Conservation (phyloP, 2,888 invertebrate genomes). For the Quadriops clusia region DNA sequence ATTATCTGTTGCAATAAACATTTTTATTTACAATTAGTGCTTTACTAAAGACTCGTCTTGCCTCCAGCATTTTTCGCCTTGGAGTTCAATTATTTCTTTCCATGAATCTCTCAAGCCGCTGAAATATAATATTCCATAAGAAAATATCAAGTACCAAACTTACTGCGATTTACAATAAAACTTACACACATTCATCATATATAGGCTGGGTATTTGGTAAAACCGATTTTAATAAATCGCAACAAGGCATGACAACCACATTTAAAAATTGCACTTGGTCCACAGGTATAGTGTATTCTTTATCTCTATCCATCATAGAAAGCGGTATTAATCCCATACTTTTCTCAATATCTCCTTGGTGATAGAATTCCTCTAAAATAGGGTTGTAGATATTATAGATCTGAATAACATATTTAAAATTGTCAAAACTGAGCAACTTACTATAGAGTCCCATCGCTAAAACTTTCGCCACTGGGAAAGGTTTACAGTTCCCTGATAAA, state of each 20-base stretch:
- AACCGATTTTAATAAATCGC: conserved; percentile 40
- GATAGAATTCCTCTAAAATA: conserved; percentile 30
- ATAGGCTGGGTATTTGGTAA: conserved; percentile 44
- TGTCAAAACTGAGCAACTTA: conserved; percentile 27
- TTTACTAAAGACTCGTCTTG: conserved; percentile 39
- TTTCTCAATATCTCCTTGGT: conserved; percentile 49
- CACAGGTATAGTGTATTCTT: conserved; percentile 44
- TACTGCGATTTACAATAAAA: conserved; percentile 6
- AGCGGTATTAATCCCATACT: conserved; percentile 46
- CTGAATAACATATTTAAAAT: neutral
- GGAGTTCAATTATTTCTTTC: conserved; percentile 46
- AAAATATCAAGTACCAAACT: neutral
- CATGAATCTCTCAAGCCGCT: conserved; percentile 45
- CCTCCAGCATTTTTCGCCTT: conserved; percentile 44
- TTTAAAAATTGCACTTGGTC: conserved; percentile 52
- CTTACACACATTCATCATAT: conserved; percentile 41
- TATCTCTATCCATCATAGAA: conserved; percentile 51
- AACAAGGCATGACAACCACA: conserved; percentile 47
- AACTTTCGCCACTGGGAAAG: conserved; percentile 42
- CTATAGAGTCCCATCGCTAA: conserved; percentile 44
- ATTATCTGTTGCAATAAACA: too few species aligned
- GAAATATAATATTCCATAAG: conserved; percentile 13
- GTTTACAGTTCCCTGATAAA: conserved; percentile 48
- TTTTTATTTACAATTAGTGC: neutral
- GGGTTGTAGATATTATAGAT: neutral